These are phyloP conservation scores for Achroia grisella DNA, from an alignment of 1,140 invertebrate species.

Conservation along the genomic window DNA sequence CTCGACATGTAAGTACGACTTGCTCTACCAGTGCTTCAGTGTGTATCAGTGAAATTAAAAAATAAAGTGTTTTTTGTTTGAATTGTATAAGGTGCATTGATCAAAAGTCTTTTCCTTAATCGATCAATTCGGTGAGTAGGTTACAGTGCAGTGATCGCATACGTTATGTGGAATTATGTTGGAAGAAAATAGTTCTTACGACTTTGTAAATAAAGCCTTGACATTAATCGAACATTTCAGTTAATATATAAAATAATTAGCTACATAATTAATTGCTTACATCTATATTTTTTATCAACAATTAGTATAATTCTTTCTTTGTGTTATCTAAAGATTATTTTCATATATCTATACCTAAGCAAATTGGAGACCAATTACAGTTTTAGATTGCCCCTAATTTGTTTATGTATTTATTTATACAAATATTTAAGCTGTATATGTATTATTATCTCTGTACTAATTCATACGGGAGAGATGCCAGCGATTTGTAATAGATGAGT, in stretches of 20 bases:
- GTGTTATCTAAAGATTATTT: no score
- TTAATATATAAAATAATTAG: no score
- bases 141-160: conserved; percentile 21
- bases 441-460: no score
- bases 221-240: neutral
- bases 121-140: conserved; percentile 30
- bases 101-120: conserved; percentile 18
- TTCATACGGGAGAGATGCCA: conserved; percentile 6
- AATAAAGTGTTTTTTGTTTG: conserved; percentile 40
- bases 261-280: no score
- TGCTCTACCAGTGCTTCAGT: conserved; percentile 40
- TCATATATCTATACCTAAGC: no score
- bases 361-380: no score
- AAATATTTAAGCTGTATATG: no score
- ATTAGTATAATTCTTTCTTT: no score
- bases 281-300: no score
- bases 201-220: neutral
- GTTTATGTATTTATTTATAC: no score
- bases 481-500: conserved; percentile 36
- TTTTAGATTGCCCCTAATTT: no score
- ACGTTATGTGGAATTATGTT: neutral
- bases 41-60: conserved; percentile 44
- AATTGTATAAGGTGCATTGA: conserved; percentile 34
- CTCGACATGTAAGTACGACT: conserved; percentile 69
- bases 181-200: neutral